phyloP scores from a whole-genome alignment of 2,888 invertebrate genomes.

The Microplitis deprimator region DNA sequence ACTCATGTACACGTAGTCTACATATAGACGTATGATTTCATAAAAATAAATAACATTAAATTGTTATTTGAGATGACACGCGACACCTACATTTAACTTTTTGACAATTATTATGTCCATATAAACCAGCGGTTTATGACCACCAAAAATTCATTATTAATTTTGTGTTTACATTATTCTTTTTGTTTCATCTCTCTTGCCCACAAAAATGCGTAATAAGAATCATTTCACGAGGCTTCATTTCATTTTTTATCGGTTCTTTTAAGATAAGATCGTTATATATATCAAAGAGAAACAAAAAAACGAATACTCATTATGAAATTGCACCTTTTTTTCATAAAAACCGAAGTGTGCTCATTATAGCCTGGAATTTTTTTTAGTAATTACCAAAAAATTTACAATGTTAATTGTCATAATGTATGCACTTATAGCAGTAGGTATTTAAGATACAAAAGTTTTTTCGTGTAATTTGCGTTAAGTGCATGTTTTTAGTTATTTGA shows the following conservation, averaged over 20 bases:
- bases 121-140: background rate
- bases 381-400: background rate
- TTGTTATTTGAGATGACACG: background rate
- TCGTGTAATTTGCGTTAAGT: background rate
- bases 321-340: background rate
- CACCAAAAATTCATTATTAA: background rate
- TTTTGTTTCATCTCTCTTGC: background rate
- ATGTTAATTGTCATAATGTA: background rate
- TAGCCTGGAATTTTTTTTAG: background rate
- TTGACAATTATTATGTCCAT: background rate
- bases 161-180: background rate
- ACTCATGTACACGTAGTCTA: background rate
- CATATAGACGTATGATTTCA: background rate
- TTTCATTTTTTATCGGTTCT: background rate
- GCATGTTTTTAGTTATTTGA: background rate
- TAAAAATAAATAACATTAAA: background rate
- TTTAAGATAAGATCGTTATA: background rate
- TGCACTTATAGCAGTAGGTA: too few relatives aligned
- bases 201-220: background rate
- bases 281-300: background rate
- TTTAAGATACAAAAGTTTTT: background rate
- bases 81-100: background rate
- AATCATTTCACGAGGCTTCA: background rate
- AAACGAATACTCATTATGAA: background rate
- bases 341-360: background rate